phyloP scores from a whole-genome alignment of 2,888 invertebrate species.

The Metellina segmentata region DNA sequence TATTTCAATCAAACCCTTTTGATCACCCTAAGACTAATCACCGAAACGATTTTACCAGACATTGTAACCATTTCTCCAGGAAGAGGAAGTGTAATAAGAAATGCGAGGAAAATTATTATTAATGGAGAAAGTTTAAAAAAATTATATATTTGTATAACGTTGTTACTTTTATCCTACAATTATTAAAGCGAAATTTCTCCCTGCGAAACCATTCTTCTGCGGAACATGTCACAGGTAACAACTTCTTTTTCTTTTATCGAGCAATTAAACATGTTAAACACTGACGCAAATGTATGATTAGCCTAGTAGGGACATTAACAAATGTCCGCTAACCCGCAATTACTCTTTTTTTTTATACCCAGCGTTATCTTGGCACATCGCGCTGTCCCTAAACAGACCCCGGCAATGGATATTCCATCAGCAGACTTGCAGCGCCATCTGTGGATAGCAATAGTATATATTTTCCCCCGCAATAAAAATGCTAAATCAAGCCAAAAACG shows the following conservation, averaged over 20 bases:
- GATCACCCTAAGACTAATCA: neutral
- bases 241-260: conserved; percentile 36
- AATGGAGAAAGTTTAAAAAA: conserved; percentile 7
- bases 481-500: too few species aligned
- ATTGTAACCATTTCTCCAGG: neutral
- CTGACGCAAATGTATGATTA: conserved; percentile 50
- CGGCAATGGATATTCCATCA: neutral
- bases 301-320: conserved; percentile 29
- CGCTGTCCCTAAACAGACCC: neutral
- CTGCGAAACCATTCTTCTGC: neutral
- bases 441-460: neutral
- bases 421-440: conserved; percentile 37
- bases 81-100: conserved; percentile 1
- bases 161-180: too few species aligned
- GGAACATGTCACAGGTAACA: conserved; percentile 42
- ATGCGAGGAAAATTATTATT: conserved; percentile 4
- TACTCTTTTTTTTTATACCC: conserved; percentile 25
- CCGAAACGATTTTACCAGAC: too few species aligned
- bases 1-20: conserved; percentile 12
- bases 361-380: conserved; percentile 42
- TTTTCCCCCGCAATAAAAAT: neutral
- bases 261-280: conserved; percentile 55
- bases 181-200: too few species aligned
- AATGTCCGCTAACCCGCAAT: conserved; percentile 46
- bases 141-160: neutral